A percentile compares a stretch with the other conserved stretches of the same genome.
Evolutionary conservation across 53 echinoderm and acorn worm species (phyloP).

Genomic region (Astropecten irregularis): DNA sequence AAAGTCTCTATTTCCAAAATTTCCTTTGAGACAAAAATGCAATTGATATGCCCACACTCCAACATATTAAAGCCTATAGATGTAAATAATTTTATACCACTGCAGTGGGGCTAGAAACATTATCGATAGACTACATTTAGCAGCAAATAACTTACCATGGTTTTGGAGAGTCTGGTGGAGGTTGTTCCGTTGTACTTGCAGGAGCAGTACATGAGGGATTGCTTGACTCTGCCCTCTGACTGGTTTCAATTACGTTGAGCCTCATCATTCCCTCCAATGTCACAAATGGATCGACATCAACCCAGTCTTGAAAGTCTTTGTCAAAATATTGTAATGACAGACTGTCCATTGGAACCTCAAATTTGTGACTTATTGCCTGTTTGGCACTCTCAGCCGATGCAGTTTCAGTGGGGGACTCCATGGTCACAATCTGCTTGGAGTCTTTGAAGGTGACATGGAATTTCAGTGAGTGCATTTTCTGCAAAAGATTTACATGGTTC

Average conservation of each 20-base stretch:
- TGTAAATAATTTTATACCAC: too few species aligned
- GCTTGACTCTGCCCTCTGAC: too few species aligned
- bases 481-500: background rate
- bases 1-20: too few species aligned
- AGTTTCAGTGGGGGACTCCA: background rate
- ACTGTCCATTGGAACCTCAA: background rate
- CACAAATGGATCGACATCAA: background rate
- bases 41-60: too few species aligned
- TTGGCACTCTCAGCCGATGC: background rate
- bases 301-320: slow-evolving; percentile 7
- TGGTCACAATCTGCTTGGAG: background rate
- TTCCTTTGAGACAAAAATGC: too few species aligned
- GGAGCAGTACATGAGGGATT: too few species aligned
- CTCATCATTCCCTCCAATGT: background rate
- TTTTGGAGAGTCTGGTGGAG: too few species aligned
- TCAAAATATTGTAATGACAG: background rate
- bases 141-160: too few species aligned
- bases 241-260: background rate
- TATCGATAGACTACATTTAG: too few species aligned
- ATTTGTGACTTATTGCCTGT: background rate
- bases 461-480: slow-evolving; percentile 1
- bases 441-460: background rate
- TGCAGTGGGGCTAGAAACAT: too few species aligned
- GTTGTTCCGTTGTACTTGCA: background rate
- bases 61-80: too few species aligned